Percentiles rank a stretch among this genome's conserved stretches.
Conservation (phyloP, 2,888 invertebrate genomes). For the Drosophila quasianomalipes region DNA sequence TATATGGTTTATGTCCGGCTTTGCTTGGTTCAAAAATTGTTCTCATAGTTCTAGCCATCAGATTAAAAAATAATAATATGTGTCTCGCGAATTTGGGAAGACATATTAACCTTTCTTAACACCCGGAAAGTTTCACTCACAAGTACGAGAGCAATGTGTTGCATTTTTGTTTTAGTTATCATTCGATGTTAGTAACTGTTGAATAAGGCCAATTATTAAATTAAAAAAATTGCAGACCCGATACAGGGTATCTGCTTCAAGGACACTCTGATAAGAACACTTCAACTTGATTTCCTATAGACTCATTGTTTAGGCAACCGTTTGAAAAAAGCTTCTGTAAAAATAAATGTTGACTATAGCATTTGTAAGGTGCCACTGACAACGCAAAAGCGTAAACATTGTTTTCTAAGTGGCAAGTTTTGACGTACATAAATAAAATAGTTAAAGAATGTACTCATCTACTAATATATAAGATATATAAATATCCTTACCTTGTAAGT, state of each 20-base stretch:
- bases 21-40: neutral
- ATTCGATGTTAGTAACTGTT: neutral
- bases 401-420: neutral
- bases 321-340: slow-evolving; percentile 46
- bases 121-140: neutral
- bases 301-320: slow-evolving; percentile 5
- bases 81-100: neutral
- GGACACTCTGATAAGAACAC: neutral
- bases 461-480: neutral
- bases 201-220: neutral
- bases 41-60: neutral
- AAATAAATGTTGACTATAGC: slow-evolving; percentile 54
- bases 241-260: neutral
- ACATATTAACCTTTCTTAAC: neutral
- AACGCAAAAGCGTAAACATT: neutral
- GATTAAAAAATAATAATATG: neutral
- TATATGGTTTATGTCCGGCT: neutral
- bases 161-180: neutral
- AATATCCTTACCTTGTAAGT: neutral
- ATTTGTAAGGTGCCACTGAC: slow-evolving; percentile 15
- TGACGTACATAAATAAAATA: neutral
- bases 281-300: neutral
- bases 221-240: neutral
- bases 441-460: neutral
- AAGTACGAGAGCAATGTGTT: neutral